A percentile compares a stretch with the other conserved stretches of the same genome.
Conservation (phyloP, 1,140 invertebrate species). For the Heterodera schachtii region DNA sequence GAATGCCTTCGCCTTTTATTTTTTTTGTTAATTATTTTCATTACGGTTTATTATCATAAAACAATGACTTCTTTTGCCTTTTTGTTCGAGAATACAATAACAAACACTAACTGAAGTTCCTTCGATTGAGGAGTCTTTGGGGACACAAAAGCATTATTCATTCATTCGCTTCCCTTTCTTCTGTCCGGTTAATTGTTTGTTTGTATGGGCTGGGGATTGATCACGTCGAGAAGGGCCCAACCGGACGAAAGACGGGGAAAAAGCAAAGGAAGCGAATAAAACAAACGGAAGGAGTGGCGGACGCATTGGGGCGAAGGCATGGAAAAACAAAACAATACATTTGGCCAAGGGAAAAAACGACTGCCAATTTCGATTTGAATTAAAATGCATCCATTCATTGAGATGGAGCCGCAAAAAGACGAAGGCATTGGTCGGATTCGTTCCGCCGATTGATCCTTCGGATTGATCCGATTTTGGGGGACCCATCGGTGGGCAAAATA, state of each 20-base stretch:
- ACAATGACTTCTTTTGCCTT: background rate
- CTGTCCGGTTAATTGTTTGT: background rate
- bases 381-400: no score
- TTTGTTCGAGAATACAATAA: background rate
- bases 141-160: no score
- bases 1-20: no score
- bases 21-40: background rate
- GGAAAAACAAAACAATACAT: no score
- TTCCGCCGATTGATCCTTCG: background rate
- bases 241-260: background rate
- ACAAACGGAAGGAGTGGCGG: no score
- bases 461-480: background rate
- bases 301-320: no score
- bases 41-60: background rate
- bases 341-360: no score
- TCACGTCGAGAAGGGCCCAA: background rate
- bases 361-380: no score
- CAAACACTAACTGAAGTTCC: background rate
- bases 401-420: no score
- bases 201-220: background rate
- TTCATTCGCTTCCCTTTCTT: background rate
- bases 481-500: background rate
- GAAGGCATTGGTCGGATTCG: background rate
- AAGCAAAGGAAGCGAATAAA: background rate
- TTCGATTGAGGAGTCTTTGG: no score